Evolutionary conservation across 2,888 invertebrate genomes (phyloP).

Genomic region (Drosophila falleni): DNA sequence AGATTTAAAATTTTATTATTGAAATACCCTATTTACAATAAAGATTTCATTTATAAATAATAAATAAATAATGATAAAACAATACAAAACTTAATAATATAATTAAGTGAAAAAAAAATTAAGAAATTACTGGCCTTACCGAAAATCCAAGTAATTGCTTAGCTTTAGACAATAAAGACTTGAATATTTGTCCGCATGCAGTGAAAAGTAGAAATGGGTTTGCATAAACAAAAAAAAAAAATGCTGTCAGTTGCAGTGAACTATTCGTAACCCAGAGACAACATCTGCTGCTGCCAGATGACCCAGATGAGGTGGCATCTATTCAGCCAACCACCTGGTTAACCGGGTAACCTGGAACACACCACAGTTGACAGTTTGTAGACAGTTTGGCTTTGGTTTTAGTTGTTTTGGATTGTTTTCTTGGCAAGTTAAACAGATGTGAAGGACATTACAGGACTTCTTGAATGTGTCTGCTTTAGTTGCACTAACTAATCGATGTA

Average conservation of each 20-base stretch:
- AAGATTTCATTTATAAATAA: no score
- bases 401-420: slow-evolving; percentile 43
- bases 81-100: no score
- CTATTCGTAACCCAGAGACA: slow-evolving; percentile 19
- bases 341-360: background rate
- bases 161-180: background rate
- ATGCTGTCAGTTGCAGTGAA: slow-evolving; percentile 26
- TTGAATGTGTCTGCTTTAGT: slow-evolving; percentile 14
- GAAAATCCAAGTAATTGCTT: background rate
- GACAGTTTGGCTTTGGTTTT: slow-evolving; percentile 54
- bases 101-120: background rate
- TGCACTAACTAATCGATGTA: slow-evolving; percentile 45
- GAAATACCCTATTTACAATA: background rate
- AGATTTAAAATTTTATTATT: no score
- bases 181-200: background rate
- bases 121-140: background rate
- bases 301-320: slow-evolving; percentile 14
- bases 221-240: slow-evolving; percentile 1
- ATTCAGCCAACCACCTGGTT: background rate
- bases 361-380: slow-evolving; percentile 33
- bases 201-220: background rate
- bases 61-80: no score
- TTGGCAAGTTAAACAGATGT: slow-evolving; percentile 16
- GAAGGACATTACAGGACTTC: slow-evolving; percentile 7
- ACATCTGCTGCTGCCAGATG: slow-evolving; percentile 29